A percentile compares a stretch with the other conserved stretches of the same genome.
Evolutionary conservation across 2,113 vertebrate species (phyloP).

Genomic region (Archocentrus centrarchus): DNA sequence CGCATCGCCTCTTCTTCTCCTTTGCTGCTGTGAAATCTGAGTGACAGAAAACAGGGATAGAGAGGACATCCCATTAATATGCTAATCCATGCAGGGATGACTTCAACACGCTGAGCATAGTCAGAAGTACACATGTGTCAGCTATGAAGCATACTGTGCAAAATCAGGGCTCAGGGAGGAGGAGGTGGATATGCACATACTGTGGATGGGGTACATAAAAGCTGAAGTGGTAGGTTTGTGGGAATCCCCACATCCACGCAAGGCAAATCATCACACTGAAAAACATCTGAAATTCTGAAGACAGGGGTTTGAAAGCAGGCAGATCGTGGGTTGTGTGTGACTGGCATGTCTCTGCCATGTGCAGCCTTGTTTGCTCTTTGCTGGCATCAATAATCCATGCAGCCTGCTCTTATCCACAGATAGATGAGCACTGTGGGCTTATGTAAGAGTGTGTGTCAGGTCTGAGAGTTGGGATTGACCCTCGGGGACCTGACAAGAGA

Average conservation of each 20-base stretch:
- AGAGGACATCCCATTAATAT: conserved; percentile 73
- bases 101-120: conserved; percentile 44
- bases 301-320: neutral
- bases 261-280: neutral
- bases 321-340: conserved; percentile 2
- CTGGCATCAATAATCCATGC: conserved; percentile 73
- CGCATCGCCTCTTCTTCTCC: conserved; percentile 4
- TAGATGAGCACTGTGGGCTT: conserved; percentile 51
- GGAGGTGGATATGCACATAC: conserved; percentile 2
- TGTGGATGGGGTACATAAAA: neutral
- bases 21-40: conserved; percentile 52
- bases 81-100: conserved; percentile 68
- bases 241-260: conserved; percentile 29
- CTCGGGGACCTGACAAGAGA: conserved; percentile 7
- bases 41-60: conserved; percentile 65
- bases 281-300: neutral
- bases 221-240: neutral
- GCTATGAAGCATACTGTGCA: conserved; percentile 33
- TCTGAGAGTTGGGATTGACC: conserved; percentile 34
- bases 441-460: conserved; percentile 61
- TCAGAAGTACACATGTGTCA: conserved; percentile 52
- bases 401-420: conserved; percentile 42
- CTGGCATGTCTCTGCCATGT: conserved; percentile 51
- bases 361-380: neutral
- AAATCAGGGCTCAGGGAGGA: conserved; percentile 34